phyloP scores from a whole-genome alignment of 2,113 vertebrate species.

The Xerus inauris region DNA sequence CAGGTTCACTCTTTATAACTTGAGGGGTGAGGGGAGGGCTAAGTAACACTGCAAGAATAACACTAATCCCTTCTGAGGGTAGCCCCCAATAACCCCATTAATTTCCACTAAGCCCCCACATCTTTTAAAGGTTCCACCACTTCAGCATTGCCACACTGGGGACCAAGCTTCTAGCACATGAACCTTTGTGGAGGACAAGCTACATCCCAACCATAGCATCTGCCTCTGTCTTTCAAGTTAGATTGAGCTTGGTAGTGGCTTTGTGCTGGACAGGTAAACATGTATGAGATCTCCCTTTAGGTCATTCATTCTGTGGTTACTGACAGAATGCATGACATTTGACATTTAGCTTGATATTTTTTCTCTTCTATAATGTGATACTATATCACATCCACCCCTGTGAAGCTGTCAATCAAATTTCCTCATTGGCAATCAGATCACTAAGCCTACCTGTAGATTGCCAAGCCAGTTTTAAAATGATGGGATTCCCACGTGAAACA shows the following conservation, averaged over 20 bases:
- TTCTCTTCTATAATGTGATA: neutral
- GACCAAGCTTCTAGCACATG: neutral
- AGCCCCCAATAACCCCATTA: too few relatives aligned
- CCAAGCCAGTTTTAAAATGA: slow-evolving; percentile 39
- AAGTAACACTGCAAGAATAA: neutral
- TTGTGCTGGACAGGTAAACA: neutral
- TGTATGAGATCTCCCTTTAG: neutral
- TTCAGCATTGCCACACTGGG: neutral
- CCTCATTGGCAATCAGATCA: neutral
- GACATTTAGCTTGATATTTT: neutral
- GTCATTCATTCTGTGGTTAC: neutral
- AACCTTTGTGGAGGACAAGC: neutral
- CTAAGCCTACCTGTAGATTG: neutral
- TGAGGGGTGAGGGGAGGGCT: neutral
- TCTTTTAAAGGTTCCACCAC: neutral
- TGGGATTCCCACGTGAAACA: neutral
- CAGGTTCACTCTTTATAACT: neutral
- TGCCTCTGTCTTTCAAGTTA: neutral
- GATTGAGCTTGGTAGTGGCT: neutral
- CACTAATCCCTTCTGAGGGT: neutral
- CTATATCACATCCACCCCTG: neutral
- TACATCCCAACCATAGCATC: neutral
- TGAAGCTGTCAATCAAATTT: neutral
- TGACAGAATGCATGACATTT: neutral
- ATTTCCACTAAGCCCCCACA: neutral